Conservation (phyloP, 1,140 invertebrate species). For the Muscidifurax raptorellus region DNA sequence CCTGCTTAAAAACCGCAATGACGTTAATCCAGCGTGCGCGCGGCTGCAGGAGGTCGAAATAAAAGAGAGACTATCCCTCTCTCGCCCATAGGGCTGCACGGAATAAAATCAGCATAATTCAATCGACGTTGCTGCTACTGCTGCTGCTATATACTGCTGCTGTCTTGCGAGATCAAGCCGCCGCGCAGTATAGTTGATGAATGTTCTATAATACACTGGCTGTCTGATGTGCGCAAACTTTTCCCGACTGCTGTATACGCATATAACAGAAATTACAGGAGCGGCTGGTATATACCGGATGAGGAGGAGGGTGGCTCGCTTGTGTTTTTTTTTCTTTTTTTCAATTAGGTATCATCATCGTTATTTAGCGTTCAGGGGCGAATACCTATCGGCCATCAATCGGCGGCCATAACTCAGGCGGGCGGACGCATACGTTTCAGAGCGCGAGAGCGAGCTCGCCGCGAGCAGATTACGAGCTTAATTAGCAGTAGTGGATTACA, state of each 20-base stretch:
- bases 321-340: no score
- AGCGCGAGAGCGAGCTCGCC: not conserved
- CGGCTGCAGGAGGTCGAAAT: constrained; percentile 61
- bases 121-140: constrained; percentile 59
- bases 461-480: constrained; percentile 42
- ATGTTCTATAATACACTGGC: constrained; percentile 48
- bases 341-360: no score
- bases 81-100: constrained; percentile 59
- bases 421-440: constrained; percentile 24
- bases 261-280: constrained; percentile 2
- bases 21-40: constrained; percentile 68
- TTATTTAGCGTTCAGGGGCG: no score
- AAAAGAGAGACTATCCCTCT: constrained; percentile 61
- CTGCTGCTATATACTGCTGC: constrained; percentile 10
- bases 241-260: not conserved
- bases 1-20: constrained; percentile 73
- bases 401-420: not conserved
- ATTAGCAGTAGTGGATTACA: constrained; percentile 47
- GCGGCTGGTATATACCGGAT: no score
- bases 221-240: constrained; percentile 38
- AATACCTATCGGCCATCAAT: not conserved
- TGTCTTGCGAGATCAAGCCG: constrained; percentile 70
- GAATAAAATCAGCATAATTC: constrained; percentile 76
- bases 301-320: no score
- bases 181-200: constrained; percentile 60